These are phyloP conservation scores for Cyclophora albipunctata DNA, from an alignment of 2,888 invertebrate genomes.

Conservation along the genomic window DNA sequence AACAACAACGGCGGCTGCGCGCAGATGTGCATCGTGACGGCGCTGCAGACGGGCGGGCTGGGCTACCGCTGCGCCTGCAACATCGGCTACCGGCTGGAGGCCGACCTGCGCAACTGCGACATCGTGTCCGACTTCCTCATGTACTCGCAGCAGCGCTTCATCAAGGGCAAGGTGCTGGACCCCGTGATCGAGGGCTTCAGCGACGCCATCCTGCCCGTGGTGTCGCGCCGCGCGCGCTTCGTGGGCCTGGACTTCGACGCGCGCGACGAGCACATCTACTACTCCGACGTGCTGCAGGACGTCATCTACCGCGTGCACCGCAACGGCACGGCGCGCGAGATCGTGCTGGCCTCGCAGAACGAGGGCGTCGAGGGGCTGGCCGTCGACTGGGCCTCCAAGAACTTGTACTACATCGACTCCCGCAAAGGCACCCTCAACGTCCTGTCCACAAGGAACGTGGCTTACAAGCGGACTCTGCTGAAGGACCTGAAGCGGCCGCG, in stretches of 20 bases:
- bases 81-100: slow-evolving; percentile 86
- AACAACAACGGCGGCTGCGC: slow-evolving; percentile 92
- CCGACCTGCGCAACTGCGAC: slow-evolving; percentile 86
- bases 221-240: slow-evolving; percentile 92
- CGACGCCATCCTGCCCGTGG: slow-evolving; percentile 96
- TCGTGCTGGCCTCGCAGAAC: slow-evolving; percentile 95
- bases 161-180: slow-evolving; percentile 92
- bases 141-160: slow-evolving; percentile 96
- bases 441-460: slow-evolving; percentile 89
- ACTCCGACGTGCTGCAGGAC: slow-evolving; percentile 97
- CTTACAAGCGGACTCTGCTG: slow-evolving; percentile 87
- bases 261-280: slow-evolving; percentile 92
- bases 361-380: slow-evolving; percentile 97
- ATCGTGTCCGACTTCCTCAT: slow-evolving; percentile 91
- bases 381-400: slow-evolving; percentile 96
- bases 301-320: slow-evolving; percentile 91
- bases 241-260: slow-evolving; percentile 97
- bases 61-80: slow-evolving; percentile 95
- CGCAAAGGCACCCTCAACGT: slow-evolving; percentile 96
- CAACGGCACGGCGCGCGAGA: slow-evolving; percentile 87
- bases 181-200: slow-evolving; percentile 93
- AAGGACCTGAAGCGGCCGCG: slow-evolving; percentile 93
- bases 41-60: slow-evolving; percentile 80
- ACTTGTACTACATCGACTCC: slow-evolving; percentile 96
- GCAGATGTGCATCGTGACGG: slow-evolving; percentile 95